These are phyloP conservation scores for Apis laboriosa DNA, from an alignment of 1,140 invertebrate species.

Conservation along the genomic window DNA sequence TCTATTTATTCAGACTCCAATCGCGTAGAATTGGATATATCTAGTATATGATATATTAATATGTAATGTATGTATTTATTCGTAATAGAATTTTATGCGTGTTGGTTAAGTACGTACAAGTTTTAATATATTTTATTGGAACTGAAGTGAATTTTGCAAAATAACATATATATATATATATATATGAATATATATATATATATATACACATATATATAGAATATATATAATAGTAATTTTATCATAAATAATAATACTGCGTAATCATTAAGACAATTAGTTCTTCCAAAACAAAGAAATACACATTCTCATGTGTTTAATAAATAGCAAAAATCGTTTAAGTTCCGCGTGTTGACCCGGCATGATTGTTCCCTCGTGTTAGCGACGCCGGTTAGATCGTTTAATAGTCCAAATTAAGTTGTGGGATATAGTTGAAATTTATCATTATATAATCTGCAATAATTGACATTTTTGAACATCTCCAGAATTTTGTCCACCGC, in stretches of 20 bases:
- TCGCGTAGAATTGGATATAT: background rate
- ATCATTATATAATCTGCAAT: background rate
- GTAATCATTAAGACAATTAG: constrained; percentile 23
- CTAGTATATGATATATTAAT: background rate
- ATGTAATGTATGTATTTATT: background rate
- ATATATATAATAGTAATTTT: background rate
- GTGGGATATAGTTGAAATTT: constrained; percentile 16
- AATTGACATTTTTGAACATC: background rate
- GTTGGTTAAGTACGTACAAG: background rate
- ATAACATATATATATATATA: background rate
- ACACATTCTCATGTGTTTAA: background rate
- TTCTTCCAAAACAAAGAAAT: background rate
- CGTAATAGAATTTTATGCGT: background rate
- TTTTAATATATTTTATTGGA: background rate
- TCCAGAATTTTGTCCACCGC: background rate
- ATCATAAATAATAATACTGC: constrained; percentile 39
- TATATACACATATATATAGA: too few relatives aligned
- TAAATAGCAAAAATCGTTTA: background rate
- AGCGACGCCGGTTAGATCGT: constrained; percentile 36
- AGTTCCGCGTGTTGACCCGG: constrained; percentile 40
- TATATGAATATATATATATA: too few relatives aligned
- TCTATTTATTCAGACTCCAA: background rate
- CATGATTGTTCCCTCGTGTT: constrained; percentile 36
- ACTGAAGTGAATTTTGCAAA: background rate
- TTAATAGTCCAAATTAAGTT: constrained; percentile 7